Conservation (phyloP, 2,888 invertebrate genomes). For the Leptogaster cylindrica region DNA sequence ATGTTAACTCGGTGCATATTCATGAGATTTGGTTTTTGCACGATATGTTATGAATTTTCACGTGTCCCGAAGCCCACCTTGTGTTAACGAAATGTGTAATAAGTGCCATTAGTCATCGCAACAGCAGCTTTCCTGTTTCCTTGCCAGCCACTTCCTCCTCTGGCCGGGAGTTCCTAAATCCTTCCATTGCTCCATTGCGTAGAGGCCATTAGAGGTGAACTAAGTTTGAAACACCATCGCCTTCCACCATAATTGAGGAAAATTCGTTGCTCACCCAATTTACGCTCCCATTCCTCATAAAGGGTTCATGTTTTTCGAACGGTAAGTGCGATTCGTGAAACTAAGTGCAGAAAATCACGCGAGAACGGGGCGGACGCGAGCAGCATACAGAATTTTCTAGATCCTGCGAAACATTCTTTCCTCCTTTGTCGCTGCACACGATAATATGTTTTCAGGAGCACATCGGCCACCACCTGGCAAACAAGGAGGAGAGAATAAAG, state of each 20-base stretch:
- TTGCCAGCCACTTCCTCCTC: constrained; percentile 1
- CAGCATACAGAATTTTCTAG: background rate
- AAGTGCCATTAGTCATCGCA: too few relatives aligned
- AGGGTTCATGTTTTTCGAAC: background rate
- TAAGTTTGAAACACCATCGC: too few relatives aligned
- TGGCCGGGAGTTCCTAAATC: background rate
- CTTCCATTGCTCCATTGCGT: constrained; percentile 1
- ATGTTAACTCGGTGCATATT: too few relatives aligned
- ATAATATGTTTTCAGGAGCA: background rate
- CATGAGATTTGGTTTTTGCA: too few relatives aligned
- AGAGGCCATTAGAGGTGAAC: too few relatives aligned
- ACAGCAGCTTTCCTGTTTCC: background rate
- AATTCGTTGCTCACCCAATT: constrained; percentile 16
- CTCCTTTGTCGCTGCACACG: constrained; percentile 14
- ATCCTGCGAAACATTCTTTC: background rate
- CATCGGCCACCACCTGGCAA: background rate
- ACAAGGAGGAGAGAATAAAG: constrained; percentile 7
- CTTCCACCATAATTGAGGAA: constrained; percentile 7
- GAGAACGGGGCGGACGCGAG: constrained; percentile 3
- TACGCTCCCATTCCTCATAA: background rate
- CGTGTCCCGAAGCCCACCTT: too few relatives aligned
- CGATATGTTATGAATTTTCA: too few relatives aligned
- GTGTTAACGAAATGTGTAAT: too few relatives aligned
- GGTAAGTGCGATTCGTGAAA: background rate
- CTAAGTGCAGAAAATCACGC: constrained; percentile 11